phyloP scores from a whole-genome alignment of 2,888 invertebrate genomes.

The Thalpophila matura region DNA sequence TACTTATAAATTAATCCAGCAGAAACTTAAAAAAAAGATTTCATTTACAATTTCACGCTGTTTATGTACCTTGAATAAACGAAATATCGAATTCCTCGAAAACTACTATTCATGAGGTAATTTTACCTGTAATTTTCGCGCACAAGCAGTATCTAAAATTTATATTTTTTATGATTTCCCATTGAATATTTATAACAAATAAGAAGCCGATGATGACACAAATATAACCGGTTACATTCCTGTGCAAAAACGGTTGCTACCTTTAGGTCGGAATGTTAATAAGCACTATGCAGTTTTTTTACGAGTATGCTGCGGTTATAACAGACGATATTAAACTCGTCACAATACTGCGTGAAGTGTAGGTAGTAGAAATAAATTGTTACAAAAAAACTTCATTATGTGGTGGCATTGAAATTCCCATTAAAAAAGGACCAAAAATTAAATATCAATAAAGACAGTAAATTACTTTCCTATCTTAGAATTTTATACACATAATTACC shows the following conservation, averaged over 20 bases:
- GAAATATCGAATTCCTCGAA: too few species aligned
- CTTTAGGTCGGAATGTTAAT: background rate
- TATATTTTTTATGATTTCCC: background rate
- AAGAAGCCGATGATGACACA: slow-evolving; percentile 1
- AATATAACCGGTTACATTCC: slow-evolving; percentile 37
- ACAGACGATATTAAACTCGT: background rate
- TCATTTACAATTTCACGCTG: too few species aligned
- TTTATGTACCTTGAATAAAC: too few species aligned
- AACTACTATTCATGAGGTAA: background rate
- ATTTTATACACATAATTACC: too few species aligned
- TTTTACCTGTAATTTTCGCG: background rate
- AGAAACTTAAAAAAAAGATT: too few species aligned
- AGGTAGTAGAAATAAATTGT: background rate
- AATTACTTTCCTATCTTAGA: too few species aligned
- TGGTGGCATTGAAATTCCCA: too few species aligned
- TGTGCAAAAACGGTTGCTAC: background rate
- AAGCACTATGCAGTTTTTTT: slow-evolving; percentile 12
- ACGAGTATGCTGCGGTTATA: background rate
- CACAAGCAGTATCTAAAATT: background rate
- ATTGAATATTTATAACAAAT: background rate
- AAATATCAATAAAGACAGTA: background rate
- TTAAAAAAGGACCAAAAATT: background rate
- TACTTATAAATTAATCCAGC: too few species aligned
- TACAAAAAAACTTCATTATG: too few species aligned
- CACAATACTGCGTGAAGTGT: background rate